phyloP scores from a whole-genome alignment of 2,888 invertebrate genomes.

The Papilio elwesi region DNA sequence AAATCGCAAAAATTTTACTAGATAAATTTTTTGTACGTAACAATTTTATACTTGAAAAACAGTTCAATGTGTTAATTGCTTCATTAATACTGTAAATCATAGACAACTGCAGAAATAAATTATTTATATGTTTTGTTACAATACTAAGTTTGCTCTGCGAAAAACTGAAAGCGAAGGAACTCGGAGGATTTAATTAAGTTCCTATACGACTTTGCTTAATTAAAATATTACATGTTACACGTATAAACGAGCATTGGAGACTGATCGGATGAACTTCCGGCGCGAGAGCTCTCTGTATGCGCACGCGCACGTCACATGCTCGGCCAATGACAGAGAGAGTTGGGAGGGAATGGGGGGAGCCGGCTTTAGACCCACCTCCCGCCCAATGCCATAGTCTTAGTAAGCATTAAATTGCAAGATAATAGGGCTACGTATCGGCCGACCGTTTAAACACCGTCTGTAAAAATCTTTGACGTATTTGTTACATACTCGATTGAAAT shows the following conservation, averaged over 20 bases:
- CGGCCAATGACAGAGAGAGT: slow-evolving; percentile 64
- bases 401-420: slow-evolving; percentile 71
- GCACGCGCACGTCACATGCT: slow-evolving; percentile 58
- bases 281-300: slow-evolving; percentile 65
- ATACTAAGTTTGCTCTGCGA: background rate
- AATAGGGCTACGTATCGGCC: slow-evolving; percentile 59
- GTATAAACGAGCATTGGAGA: slow-evolving; percentile 66
- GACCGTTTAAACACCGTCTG: background rate
- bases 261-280: slow-evolving; percentile 70
- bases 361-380: slow-evolving; percentile 60
- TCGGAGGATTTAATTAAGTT: background rate
- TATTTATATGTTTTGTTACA: background rate
- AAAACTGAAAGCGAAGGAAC: background rate
- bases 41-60: too few relatives aligned
- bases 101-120: too few relatives aligned
- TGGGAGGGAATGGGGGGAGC: slow-evolving; percentile 61
- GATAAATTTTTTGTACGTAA: too few relatives aligned
- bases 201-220: slow-evolving; percentile 39
- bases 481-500: too few relatives aligned
- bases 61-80: too few relatives aligned
- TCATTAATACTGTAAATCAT: too few relatives aligned
- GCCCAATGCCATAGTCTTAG: slow-evolving; percentile 62
- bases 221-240: slow-evolving; percentile 56
- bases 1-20: too few relatives aligned
- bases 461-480: background rate